A percentile compares a stretch with the other conserved stretches of the same genome.
These are phyloP conservation scores for Heliornis fulica DNA, from an alignment of 2,113 vertebrate species.

Conservation along the genomic window DNA sequence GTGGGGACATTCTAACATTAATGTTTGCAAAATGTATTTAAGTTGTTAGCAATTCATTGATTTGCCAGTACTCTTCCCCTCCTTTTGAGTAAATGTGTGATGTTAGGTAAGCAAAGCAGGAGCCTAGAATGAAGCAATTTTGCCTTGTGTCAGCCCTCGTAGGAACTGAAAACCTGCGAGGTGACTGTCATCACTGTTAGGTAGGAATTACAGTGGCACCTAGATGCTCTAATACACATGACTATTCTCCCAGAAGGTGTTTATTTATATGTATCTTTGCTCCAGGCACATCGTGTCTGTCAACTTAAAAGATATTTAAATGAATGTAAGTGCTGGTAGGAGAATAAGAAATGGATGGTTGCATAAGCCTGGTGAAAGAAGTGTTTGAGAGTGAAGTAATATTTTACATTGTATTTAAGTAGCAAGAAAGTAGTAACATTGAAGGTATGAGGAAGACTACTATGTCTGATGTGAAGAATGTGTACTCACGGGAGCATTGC, in stretches of 20 bases:
- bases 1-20: no score
- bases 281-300: not conserved
- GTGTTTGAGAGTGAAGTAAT: not conserved
- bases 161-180: not conserved
- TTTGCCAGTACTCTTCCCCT: not conserved
- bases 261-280: not conserved
- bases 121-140: not conserved
- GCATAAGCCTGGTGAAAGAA: not conserved
- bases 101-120: not conserved
- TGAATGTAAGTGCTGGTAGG: not conserved
- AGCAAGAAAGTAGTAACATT: not conserved
- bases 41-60: not conserved
- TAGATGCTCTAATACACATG: fast-evolving
- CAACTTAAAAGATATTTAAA: not conserved
- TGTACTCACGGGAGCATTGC: not conserved
- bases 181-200: not conserved
- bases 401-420: fast-evolving
- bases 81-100: not conserved
- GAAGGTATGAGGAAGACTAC: not conserved
- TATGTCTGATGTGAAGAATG: not conserved
- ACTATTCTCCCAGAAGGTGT: not conserved
- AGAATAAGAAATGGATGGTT: not conserved
- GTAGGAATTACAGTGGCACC: not conserved
- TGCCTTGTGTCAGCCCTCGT: not conserved
- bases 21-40: not conserved